Evolutionary conservation across 2,113 vertebrate species (phyloP).

Genomic region (Rousettus leschenaultii): DNA sequence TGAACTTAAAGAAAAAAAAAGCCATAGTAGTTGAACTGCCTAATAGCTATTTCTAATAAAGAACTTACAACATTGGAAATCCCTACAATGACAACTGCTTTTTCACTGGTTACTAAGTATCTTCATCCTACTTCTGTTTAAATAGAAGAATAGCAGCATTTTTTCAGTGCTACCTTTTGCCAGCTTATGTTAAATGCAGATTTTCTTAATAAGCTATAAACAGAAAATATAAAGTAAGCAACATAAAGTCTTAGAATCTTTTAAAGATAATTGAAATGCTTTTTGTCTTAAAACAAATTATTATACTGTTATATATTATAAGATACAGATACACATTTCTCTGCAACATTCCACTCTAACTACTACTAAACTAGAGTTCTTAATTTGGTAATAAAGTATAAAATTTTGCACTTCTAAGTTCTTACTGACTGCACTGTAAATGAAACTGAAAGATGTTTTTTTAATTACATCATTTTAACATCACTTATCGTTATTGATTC

Average conservation of each 20-base stretch:
- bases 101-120: background rate
- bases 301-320: no score
- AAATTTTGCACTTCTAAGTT: background rate
- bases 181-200: background rate
- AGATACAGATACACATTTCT: background rate
- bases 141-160: background rate
- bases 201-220: background rate
- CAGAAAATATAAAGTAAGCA: background rate
- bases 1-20: no score
- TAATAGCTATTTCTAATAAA: background rate
- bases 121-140: background rate
- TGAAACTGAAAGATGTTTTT: background rate
- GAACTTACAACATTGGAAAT: background rate
- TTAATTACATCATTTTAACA: background rate
- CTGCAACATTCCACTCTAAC: background rate
- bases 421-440: background rate
- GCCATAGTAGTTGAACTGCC: background rate
- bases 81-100: background rate
- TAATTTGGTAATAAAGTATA: background rate
- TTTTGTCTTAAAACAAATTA: background rate
- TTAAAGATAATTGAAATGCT: background rate
- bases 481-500: background rate
- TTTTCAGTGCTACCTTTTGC: background rate
- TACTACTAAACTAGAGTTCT: background rate
- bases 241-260: background rate